Conservation (phyloP, 2,888 invertebrate species). For the Myopa tessellatipennis region DNA sequence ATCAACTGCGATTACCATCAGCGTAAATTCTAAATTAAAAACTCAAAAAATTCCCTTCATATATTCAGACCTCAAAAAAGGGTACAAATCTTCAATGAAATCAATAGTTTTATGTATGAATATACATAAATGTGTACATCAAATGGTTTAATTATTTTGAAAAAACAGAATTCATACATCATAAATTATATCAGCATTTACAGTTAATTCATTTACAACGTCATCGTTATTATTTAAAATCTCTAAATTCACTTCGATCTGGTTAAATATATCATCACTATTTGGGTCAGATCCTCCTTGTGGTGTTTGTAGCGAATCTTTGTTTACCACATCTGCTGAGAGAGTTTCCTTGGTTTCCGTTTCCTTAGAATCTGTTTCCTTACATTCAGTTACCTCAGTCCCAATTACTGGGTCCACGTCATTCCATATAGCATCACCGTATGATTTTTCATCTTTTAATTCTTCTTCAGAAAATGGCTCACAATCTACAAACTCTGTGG, state of each 20-base stretch:
- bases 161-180: conserved; percentile 39
- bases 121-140: no score
- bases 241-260: conserved; percentile 54
- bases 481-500: neutral
- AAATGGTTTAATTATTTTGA: neutral
- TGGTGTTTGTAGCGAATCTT: neutral
- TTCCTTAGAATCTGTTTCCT: neutral
- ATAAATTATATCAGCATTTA: conserved; percentile 56
- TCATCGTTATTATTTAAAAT: conserved; percentile 55
- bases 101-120: no score
- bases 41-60: neutral
- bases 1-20: neutral
- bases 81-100: no score
- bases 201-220: conserved; percentile 53
- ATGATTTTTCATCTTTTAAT: conserved; percentile 2
- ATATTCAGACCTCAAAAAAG: neutral
- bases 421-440: neutral
- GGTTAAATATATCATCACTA: neutral
- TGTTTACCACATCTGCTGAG: neutral
- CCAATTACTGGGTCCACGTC: neutral
- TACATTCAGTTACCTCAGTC: neutral
- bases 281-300: neutral
- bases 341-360: neutral
- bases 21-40: neutral
- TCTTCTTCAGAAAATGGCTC: neutral